Conservation (phyloP, 2,113 vertebrate genomes). For the Hyperopisus bebe region DNA sequence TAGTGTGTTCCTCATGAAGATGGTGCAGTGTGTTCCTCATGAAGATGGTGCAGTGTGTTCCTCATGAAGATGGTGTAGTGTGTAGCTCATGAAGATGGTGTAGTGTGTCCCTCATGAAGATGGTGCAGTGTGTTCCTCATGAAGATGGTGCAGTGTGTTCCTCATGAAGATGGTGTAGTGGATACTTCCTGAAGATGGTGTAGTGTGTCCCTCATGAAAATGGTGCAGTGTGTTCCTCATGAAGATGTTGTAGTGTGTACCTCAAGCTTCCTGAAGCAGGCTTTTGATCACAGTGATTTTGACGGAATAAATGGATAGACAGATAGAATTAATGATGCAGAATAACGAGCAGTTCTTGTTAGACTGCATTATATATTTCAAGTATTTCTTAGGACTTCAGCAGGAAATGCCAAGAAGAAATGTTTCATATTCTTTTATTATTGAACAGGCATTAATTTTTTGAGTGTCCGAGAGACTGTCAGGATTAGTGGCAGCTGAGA, state of each 20-base stretch:
- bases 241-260: neutral
- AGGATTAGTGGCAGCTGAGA: slow-evolving; percentile 1
- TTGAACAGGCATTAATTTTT: neutral
- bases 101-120: neutral
- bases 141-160: too few species aligned
- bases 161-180: too few species aligned
- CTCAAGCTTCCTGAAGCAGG: neutral
- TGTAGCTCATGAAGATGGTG: too few species aligned
- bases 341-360: neutral
- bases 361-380: neutral
- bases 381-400: neutral
- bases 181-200: neutral
- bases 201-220: neutral
- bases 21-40: neutral
- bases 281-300: neutral
- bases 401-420: neutral
- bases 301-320: neutral
- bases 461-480: neutral
- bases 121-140: neutral
- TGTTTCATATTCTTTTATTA: neutral
- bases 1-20: neutral
- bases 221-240: neutral
- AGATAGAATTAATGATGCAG: neutral
- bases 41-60: neutral
- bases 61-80: neutral